These are phyloP conservation scores for Pinna nobilis DNA, from an alignment of 1,140 invertebrate species.

Conservation along the genomic window DNA sequence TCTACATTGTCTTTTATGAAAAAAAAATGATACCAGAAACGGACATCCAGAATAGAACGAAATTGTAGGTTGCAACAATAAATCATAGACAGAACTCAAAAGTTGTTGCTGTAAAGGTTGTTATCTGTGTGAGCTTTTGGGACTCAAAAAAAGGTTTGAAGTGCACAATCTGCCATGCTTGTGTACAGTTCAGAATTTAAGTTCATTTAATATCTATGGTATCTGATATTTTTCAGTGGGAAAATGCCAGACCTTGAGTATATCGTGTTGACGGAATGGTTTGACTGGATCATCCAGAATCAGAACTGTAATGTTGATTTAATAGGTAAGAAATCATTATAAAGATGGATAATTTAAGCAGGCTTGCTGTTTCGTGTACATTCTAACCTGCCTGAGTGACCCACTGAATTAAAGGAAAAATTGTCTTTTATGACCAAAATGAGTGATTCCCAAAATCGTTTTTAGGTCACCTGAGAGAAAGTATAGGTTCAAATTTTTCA, in stretches of 20 bases:
- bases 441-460: constrained; percentile 51
- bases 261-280: constrained; percentile 89
- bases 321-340: constrained; percentile 80
- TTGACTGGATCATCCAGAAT: constrained; percentile 84
- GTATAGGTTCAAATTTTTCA: too few relatives aligned
- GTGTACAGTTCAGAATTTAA: background rate
- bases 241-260: constrained; percentile 79
- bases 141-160: background rate
- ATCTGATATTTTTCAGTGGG: constrained; percentile 69
- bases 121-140: background rate
- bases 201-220: background rate
- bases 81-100: too few relatives aligned
- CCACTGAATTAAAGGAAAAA: constrained; percentile 84
- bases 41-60: too few relatives aligned
- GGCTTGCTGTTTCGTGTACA: constrained; percentile 51
- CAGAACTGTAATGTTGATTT: constrained; percentile 84
- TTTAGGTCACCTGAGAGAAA: background rate
- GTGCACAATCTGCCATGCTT: too few relatives aligned
- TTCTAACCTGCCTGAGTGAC: constrained; percentile 83
- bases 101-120: background rate
- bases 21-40: too few relatives aligned
- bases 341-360: background rate
- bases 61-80: too few relatives aligned
- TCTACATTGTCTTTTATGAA: too few relatives aligned
- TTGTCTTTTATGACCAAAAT: constrained; percentile 83